Conservation (phyloP, 2,888 invertebrate genomes). For the Aspidapion aeneum region DNA sequence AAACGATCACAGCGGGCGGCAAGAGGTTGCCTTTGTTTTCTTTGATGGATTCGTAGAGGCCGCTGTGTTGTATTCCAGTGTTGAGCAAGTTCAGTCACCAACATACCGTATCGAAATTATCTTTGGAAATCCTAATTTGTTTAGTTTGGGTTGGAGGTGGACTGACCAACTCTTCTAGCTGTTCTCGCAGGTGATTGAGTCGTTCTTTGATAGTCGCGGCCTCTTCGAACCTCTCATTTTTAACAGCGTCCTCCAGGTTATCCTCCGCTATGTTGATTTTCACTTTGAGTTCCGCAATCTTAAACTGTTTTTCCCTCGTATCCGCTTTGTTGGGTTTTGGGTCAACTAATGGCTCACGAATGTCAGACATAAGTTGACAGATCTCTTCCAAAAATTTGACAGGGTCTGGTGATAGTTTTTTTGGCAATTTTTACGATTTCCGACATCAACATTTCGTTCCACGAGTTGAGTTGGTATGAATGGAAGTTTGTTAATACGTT, state of each 20-base stretch:
- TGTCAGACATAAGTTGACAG: slow-evolving; percentile 35
- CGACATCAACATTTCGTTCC: slow-evolving; percentile 23
- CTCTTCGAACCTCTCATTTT: slow-evolving; percentile 30
- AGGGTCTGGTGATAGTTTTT: slow-evolving; percentile 25
- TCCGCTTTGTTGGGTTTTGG: slow-evolving; percentile 19
- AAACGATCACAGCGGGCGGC: slow-evolving; percentile 7
- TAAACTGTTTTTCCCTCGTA: slow-evolving; percentile 25
- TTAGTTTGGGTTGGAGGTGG: neutral
- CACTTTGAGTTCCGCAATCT: slow-evolving; percentile 32
- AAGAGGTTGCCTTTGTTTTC: neutral
- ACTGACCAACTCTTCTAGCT: slow-evolving; percentile 29
- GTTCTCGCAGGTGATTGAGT: slow-evolving; percentile 24
- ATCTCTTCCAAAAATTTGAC: slow-evolving; percentile 32
- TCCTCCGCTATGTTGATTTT: slow-evolving; percentile 33
- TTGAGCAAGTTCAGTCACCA: slow-evolving; percentile 33
- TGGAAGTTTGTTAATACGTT: slow-evolving; percentile 26
- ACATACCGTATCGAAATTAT: slow-evolving; percentile 28
- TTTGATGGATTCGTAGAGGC: neutral
- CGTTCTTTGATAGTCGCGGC: slow-evolving; percentile 29
- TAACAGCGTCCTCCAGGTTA: slow-evolving; percentile 33
- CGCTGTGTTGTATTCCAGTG: slow-evolving; percentile 15
- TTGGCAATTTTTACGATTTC: slow-evolving; percentile 30
- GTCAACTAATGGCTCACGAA: slow-evolving; percentile 32
- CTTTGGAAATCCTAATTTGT: slow-evolving; percentile 17
- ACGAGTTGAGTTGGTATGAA: slow-evolving; percentile 15